Conservation (phyloP, 64 coral and sea anemone genomes). For the Trachythela sp. region DNA sequence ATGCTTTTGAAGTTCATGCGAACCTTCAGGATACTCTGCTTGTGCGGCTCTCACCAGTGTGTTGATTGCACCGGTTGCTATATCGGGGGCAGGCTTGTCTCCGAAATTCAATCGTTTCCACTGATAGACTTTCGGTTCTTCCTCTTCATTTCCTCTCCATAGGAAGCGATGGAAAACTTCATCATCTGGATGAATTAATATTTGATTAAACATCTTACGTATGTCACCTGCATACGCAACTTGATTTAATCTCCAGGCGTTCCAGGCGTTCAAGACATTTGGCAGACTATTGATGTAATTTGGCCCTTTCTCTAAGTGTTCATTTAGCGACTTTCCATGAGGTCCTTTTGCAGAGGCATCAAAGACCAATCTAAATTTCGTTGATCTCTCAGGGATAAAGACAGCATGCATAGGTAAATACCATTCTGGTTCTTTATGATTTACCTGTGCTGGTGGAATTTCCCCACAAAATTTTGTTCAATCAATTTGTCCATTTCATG, state of each 20-base stretch:
- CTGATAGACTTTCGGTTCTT: not conserved
- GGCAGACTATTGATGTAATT: constrained; percentile 13
- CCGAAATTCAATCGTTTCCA: constrained; percentile 7
- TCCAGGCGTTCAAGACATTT: not conserved
- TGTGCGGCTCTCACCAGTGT: not conserved
- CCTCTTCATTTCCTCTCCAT: not conserved
- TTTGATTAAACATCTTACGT: constrained; percentile 4
- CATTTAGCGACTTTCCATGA: not conserved
- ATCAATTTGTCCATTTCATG: not conserved
- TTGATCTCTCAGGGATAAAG: not conserved
- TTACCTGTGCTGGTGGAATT: not conserved
- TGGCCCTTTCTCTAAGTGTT: not conserved
- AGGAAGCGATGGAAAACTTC: not conserved
- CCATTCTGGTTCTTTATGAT: constrained; percentile 9
- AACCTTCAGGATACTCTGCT: not conserved
- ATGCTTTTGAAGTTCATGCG: not conserved
- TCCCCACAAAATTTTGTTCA: not conserved
- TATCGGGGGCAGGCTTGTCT: not conserved
- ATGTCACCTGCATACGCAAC: not conserved
- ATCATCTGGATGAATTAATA: not conserved
- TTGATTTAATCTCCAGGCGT: not conserved
- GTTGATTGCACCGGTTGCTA: not conserved
- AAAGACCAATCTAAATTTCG: not conserved
- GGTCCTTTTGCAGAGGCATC: too few species aligned
- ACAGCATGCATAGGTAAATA: not conserved